Evolutionary conservation across 2,888 invertebrate species (phyloP).

Genomic region (Germaria angustata): DNA sequence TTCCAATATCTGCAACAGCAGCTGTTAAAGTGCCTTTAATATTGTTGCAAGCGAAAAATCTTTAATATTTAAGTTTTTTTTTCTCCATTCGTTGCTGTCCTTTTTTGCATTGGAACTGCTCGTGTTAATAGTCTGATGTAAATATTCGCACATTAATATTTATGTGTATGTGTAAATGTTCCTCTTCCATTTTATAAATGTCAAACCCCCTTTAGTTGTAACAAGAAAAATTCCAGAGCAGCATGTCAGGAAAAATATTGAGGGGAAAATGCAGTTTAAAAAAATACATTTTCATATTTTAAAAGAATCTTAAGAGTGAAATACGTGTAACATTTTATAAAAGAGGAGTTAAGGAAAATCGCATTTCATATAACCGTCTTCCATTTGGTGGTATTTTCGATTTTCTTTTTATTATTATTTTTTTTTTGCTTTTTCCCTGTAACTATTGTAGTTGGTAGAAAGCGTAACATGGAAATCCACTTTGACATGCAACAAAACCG

Average conservation of each 20-base stretch:
- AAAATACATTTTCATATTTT: background rate
- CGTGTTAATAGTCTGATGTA: background rate
- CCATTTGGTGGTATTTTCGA: conserved; percentile 9
- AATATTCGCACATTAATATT: background rate
- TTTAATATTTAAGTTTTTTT: background rate
- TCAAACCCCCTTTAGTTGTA: background rate
- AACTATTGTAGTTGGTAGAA: background rate
- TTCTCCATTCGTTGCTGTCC: background rate
- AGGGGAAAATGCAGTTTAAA: background rate
- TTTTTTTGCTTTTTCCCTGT: background rate
- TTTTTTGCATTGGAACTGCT: background rate
- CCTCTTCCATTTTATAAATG: background rate
- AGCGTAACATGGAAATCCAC: conserved; percentile 58
- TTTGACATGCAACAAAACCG: conserved; percentile 46
- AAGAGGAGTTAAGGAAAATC: background rate
- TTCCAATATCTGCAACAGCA: background rate
- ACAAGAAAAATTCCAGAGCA: background rate
- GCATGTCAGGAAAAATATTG: background rate
- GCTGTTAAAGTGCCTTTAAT: background rate
- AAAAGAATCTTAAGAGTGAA: background rate
- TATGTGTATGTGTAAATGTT: background rate
- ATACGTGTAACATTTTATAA: background rate
- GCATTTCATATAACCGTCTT: conserved; percentile 35
- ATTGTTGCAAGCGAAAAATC: background rate
- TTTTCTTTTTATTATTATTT: background rate